Evolutionary conservation across 92 coral and sea anemone species (phyloP).

Genomic region (Umimayanthus chanpuru): DNA sequence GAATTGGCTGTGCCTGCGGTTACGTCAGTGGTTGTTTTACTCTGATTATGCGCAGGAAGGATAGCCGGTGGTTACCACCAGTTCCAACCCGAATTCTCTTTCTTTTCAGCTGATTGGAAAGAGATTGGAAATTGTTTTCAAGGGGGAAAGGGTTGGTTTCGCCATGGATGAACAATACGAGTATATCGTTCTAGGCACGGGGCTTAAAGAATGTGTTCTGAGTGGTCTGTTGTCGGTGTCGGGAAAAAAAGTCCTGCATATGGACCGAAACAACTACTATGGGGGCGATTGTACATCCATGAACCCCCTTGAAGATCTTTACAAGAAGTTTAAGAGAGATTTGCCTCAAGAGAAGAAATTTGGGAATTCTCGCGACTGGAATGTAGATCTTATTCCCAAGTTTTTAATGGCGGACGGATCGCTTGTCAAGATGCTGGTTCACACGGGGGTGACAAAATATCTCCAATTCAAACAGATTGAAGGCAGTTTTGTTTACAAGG

Average conservation of each 20-base stretch:
- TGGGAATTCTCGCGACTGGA: slow-evolving; percentile 79
- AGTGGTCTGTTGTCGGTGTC: slow-evolving; percentile 87
- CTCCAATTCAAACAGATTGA: slow-evolving; percentile 90
- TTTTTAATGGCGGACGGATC: slow-evolving; percentile 90
- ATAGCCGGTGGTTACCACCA: slow-evolving; percentile 24
- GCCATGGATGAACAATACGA: slow-evolving; percentile 88
- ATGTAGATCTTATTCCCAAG: slow-evolving; percentile 91
- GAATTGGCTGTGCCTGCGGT: no score
- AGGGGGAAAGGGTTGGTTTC: not conserved
- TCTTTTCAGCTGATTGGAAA: slow-evolving; percentile 38
- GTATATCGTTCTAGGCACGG: slow-evolving; percentile 90
- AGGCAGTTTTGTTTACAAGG: slow-evolving; percentile 86
- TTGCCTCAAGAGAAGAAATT: slow-evolving; percentile 47
- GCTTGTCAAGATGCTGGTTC: slow-evolving; percentile 79
- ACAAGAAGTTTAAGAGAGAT: slow-evolving; percentile 64
- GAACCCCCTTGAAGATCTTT: slow-evolving; percentile 75
- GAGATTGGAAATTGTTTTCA: not conserved
- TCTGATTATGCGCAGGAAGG: slow-evolving; percentile 24
- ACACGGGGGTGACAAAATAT: slow-evolving; percentile 85
- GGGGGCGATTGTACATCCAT: slow-evolving; percentile 94
- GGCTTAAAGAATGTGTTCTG: slow-evolving; percentile 94
- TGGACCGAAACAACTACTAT: slow-evolving; percentile 86
- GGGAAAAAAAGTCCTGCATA: slow-evolving; percentile 85
- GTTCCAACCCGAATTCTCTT: slow-evolving; percentile 16
- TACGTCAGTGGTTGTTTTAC: not conserved